Conservation (phyloP, 1,140 invertebrate species). For the Zaprionus nigranus region DNA sequence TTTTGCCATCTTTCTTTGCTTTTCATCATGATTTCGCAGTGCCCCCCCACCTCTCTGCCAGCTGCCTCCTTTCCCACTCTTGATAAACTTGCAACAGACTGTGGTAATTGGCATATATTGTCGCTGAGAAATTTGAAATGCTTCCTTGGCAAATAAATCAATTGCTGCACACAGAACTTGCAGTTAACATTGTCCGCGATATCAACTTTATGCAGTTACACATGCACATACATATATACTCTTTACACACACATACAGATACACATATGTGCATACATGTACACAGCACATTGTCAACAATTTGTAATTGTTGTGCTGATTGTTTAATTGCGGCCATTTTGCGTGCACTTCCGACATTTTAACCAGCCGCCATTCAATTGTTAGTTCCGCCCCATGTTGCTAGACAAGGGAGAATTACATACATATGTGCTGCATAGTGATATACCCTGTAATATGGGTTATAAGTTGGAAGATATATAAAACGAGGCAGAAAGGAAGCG, state of each 20-base stretch:
- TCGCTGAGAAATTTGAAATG: slow-evolving; percentile 44
- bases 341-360: slow-evolving; percentile 61
- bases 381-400: slow-evolving; percentile 1
- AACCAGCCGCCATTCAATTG: slow-evolving; percentile 34
- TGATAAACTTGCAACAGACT: slow-evolving; percentile 40
- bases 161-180: slow-evolving; percentile 67
- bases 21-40: slow-evolving; percentile 18
- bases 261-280: neutral
- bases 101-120: slow-evolving; percentile 55
- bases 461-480: neutral
- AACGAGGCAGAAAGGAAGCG: too few species aligned
- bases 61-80: neutral
- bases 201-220: slow-evolving; percentile 50
- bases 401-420: too few species aligned
- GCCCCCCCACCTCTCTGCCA: neutral
- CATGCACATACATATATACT: slow-evolving; percentile 27
- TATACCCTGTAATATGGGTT: neutral
- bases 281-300: slow-evolving; percentile 51
- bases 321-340: slow-evolving; percentile 81
- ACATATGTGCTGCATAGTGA: neutral
- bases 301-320: slow-evolving; percentile 79
- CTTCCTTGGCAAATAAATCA: slow-evolving; percentile 46
- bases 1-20: slow-evolving; percentile 26
- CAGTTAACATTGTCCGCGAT: slow-evolving; percentile 71
- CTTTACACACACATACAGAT: slow-evolving; percentile 3